Base-by-base conservation (phyloP, 1,140 invertebrate species). In the Pantala flavescens region DNA sequence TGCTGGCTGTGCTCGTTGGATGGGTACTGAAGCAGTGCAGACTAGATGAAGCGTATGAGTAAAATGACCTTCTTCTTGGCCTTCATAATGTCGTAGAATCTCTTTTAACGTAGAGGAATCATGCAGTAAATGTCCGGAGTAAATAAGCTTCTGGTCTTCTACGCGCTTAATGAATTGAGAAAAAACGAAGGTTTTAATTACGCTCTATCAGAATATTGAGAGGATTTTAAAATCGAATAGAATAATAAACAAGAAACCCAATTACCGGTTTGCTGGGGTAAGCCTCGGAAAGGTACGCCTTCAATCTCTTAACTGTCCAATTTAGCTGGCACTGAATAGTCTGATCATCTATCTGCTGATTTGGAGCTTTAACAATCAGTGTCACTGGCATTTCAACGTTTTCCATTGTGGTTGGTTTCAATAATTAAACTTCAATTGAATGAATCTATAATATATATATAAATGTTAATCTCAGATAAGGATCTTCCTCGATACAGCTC, bases 221-320 rank as follows among this genome's bases (percentile, higher is more conserved):
- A 21, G 23, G 10, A 43, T 75, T 16, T 14, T 24, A 71, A n/a
- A 19, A 73, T 28, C 63, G 72, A 77, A 74, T 73, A 36, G 77
- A 73, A 19, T 74, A 36, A 70, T 74, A 21, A 19, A 75, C 71
- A 75, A 28, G 74, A 72, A 21, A 76, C 71, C 75, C 24, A 87
- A 90, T 88, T 87, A 97, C 94, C 80, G 94, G 94, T 88, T 94
- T 94, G 80, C 88, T 93, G 19, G 94, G 94, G 86, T 96, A 95
- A 74, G 93, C 90, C 82, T 91, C 86, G 7, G 90, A 89, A 23
- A 97, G 83, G 80, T 95, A 90, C 75, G 89, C 88, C 84, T 97
- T 97, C 24, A 97, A 83, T 80, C 90, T 87, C 75, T 86, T 85
- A 73, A 97, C 90, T n/a, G 91, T 94, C 94, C 94, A 96, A 75